A percentile compares a stretch with the other conserved stretches of the same genome.
These are phyloP conservation scores for Dynastes hyllus DNA, from an alignment of 2,888 invertebrate species.

Conservation along the genomic window DNA sequence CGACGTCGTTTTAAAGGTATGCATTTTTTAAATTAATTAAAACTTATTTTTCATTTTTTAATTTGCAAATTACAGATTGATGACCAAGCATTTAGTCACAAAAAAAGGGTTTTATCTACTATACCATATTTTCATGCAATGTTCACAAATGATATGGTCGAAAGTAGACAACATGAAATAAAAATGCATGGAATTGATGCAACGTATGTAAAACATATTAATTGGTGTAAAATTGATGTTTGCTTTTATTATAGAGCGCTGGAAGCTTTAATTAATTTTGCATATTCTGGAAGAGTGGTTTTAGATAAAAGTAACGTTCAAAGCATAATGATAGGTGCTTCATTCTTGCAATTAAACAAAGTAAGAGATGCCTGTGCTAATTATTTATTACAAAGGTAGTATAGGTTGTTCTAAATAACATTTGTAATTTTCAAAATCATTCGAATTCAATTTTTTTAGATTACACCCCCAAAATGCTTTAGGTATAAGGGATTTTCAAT, in stretches of 20 bases:
- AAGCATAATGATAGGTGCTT: conserved; percentile 88
- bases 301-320: conserved; percentile 88
- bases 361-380: conserved; percentile 89
- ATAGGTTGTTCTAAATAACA: conserved; percentile 26
- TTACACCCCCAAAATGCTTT: conserved; percentile 87
- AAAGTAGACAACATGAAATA: conserved; percentile 86
- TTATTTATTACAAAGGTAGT: conserved; percentile 82
- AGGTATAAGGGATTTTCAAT: conserved; percentile 84
- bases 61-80: conserved; percentile 75
- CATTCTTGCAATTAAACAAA: conserved; percentile 85
- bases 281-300: conserved; percentile 86
- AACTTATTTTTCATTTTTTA: not conserved
- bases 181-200: conserved; percentile 88
- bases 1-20: conserved; percentile 88
- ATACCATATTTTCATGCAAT: conserved; percentile 94
- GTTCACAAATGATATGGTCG: conserved; percentile 92
- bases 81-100: conserved; percentile 85
- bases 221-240: not conserved
- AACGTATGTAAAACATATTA: conserved; percentile 71
- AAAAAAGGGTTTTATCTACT: conserved; percentile 88
- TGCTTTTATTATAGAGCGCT: conserved; percentile 64
- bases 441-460: conserved; percentile 69
- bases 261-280: conserved; percentile 88
- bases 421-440: not conserved
- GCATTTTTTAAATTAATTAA: not conserved